Conservation (phyloP, 2,888 invertebrate species). For the Drosophila macrothrix region DNA sequence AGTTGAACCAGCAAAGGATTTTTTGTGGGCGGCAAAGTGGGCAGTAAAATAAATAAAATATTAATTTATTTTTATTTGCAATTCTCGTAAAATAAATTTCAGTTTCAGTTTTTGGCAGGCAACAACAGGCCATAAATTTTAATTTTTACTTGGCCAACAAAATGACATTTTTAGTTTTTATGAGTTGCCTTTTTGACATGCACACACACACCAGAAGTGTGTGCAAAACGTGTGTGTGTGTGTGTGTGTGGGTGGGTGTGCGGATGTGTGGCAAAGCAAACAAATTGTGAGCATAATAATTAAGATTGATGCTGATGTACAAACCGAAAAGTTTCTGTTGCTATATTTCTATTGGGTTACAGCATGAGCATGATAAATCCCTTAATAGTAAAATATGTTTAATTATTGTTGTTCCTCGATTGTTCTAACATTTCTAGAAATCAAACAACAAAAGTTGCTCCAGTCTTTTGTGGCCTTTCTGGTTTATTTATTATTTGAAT, state of each 20-base stretch:
- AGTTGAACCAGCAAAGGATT: conserved; percentile 40
- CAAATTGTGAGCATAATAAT: conserved; percentile 3
- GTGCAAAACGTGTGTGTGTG: not conserved
- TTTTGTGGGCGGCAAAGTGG: conserved; percentile 5
- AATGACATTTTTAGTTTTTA: conserved; percentile 45
- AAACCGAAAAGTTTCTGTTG: not conserved
- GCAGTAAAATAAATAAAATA: conserved; percentile 61
- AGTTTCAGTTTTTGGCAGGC: conserved; percentile 17
- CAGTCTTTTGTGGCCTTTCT: not conserved
- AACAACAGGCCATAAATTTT: conserved; percentile 56
- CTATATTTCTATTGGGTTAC: not conserved
- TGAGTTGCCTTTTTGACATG: conserved; percentile 27
- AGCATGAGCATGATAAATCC: not conserved
- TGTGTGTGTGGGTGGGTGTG: not conserved
- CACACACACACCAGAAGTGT: not conserved
- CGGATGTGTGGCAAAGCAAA: not conserved
- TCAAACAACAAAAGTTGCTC: not conserved
- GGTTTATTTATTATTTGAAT: not conserved
- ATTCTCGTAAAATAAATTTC: conserved; percentile 60
- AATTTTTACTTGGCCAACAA: conserved; percentile 58
- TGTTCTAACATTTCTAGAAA: not conserved
- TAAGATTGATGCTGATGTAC: conserved; percentile 6
- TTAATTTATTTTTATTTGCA: conserved; percentile 70
- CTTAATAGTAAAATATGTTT: not conserved
- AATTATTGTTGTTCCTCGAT: not conserved